Conservation (phyloP, 2,797 vertebrate genomes). For the Pseudomugil gertrudae region DNA sequence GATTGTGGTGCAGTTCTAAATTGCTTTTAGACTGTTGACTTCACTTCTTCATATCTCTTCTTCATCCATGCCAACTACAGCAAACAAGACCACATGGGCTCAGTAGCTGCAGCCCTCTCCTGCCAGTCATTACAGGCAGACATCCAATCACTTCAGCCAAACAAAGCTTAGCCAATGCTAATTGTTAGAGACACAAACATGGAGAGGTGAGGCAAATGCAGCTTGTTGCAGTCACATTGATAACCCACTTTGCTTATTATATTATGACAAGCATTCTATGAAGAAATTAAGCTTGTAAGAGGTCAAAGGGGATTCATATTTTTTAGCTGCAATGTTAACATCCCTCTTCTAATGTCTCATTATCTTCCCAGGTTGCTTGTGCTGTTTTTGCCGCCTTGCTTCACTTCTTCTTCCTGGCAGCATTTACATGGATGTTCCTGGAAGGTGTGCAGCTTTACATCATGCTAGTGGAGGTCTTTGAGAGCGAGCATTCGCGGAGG, state of each 20-base stretch:
- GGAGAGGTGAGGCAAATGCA: slow-evolving; percentile 51
- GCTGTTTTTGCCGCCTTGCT: slow-evolving; percentile 95
- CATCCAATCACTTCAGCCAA: slow-evolving; percentile 61
- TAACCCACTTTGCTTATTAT: slow-evolving; percentile 5
- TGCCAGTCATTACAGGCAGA: slow-evolving; percentile 69
- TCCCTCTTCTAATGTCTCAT: neutral
- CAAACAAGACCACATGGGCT: slow-evolving; percentile 63
- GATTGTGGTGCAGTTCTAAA: slow-evolving; percentile 35
- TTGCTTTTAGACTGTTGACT: slow-evolving; percentile 52
- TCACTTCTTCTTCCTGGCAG: slow-evolving; percentile 98
- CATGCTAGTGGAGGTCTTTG: slow-evolving; percentile 98
- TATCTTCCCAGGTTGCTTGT: slow-evolving; percentile 88
- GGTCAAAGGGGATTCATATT: slow-evolving; percentile 8
- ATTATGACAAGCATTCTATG: slow-evolving; percentile 10
- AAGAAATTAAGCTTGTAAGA: slow-evolving; percentile 8
- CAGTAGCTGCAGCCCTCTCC: slow-evolving; percentile 30
- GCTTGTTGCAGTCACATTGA: slow-evolving; percentile 25
- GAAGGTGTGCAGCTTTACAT: slow-evolving; percentile 98
- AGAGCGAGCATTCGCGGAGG: slow-evolving; percentile 93
- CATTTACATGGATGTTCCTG: slow-evolving; percentile 99
- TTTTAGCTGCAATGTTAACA: slow-evolving; percentile 2
- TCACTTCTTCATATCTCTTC: slow-evolving; percentile 51
- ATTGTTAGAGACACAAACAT: slow-evolving; percentile 51
- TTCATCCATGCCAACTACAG: slow-evolving; percentile 56
- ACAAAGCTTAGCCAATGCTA: slow-evolving; percentile 63